Base-by-base conservation (phyloP, 2,888 invertebrate species). In the Nomada fucata region DNA sequence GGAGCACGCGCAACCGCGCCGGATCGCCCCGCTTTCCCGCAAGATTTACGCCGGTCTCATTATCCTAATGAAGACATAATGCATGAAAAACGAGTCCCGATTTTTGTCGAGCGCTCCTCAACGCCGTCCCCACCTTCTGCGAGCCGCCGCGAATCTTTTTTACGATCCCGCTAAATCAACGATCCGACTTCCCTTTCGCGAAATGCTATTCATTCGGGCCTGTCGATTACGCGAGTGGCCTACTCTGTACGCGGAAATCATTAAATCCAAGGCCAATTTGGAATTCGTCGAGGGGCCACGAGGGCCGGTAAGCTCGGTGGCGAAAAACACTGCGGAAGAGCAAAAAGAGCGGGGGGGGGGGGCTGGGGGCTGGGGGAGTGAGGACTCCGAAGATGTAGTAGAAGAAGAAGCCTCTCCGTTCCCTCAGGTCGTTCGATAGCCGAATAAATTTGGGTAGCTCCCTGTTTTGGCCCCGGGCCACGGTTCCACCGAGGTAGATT, bases 381-480 rank as follows among this genome's bases (percentile, higher is more conserved):
- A 23, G 26, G 2, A 7, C 36, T 7, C 9, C n/a, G 44, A 63
- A 63, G 72, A 59, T 59, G 64, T 26, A 70, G 75, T 89, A 86
- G 90, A 86, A 85, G 91, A 87, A 78, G 86, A 84, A 79, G 86
- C 85, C 76, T 65, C 53, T 64, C 74, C 47, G 67, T 73, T 67
- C 61, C 74, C 79, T 77, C 64, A 63, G 80, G 85, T 76, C 77
- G 76, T 85, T 81, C 88, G 91, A 92, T 91, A 89, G 89, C 92
- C 91, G 92, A 92, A 93, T 93, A 93, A 93, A 93, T 93, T 92
- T 93, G 89, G 88, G 88, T 86, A 91, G 93, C 93, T 94, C 93
- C 93, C 93, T 93, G 93, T 92, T 92, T 91, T 91, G 90, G 92
- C 90, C 90, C 83, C 82, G 81, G 88, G 89, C 89, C 89, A 88